Conservation (phyloP, 2,113 vertebrate genomes). For the Cyphomyrus discorhynchus region DNA sequence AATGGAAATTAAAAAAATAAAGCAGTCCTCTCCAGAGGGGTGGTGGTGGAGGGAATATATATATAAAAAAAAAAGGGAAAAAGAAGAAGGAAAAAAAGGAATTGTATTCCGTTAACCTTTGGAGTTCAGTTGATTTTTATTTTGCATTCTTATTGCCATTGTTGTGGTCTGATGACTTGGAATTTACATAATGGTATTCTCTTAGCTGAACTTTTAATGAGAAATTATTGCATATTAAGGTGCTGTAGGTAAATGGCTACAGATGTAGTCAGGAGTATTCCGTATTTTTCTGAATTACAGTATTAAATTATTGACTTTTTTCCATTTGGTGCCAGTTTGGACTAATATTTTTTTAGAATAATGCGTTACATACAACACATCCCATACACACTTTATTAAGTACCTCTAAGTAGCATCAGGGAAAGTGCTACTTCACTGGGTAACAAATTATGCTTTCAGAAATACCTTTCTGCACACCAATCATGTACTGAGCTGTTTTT, state of each 20-base stretch:
- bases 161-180: neutral
- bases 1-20: too few relatives aligned
- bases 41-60: too few relatives aligned
- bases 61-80: too few relatives aligned
- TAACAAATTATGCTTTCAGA: neutral
- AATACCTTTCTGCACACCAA: neutral
- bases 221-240: neutral
- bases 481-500: neutral
- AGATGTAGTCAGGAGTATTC: neutral
- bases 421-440: neutral
- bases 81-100: too few relatives aligned
- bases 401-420: neutral
- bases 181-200: neutral
- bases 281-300: neutral
- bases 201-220: neutral
- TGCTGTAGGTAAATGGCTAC: neutral
- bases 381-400: neutral
- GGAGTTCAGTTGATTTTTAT: neutral
- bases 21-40: too few relatives aligned
- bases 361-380: neutral
- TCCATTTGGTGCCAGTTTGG: neutral
- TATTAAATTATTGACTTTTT: neutral
- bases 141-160: neutral
- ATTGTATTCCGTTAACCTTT: neutral
- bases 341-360: neutral